Evolutionary conservation across 1,140 invertebrate genomes (phyloP).

Genomic region (Saccostrea cuccullata): DNA sequence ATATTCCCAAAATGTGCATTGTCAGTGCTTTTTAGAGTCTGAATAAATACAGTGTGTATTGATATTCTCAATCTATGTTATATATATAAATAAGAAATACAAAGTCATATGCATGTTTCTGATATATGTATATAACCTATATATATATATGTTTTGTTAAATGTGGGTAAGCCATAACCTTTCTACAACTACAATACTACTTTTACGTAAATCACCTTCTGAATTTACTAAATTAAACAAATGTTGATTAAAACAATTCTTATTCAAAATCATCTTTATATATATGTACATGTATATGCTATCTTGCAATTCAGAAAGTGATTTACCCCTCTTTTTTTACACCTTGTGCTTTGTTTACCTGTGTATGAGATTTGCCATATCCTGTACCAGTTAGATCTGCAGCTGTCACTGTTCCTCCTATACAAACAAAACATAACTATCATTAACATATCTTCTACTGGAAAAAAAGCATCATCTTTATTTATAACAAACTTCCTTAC

Average conservation of each 20-base stretch:
- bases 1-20: too few relatives aligned
- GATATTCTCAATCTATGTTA: too few relatives aligned
- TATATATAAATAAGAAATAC: too few relatives aligned
- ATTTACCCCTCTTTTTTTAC: not conserved
- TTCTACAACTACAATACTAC: not conserved
- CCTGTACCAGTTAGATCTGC: slow-evolving; percentile 76
- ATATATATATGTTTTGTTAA: not conserved
- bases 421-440: too few relatives aligned
- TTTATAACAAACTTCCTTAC: not conserved
- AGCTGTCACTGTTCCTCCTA: slow-evolving; percentile 52
- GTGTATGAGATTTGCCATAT: slow-evolving; percentile 86
- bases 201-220: not conserved
- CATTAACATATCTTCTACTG: not conserved
- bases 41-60: too few relatives aligned
- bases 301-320: not conserved
- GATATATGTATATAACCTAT: too few relatives aligned
- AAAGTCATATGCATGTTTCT: too few relatives aligned
- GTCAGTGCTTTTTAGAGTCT: too few relatives aligned
- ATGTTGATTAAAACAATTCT: not conserved
- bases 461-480: not conserved
- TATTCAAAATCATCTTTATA: not conserved
- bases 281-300: too few relatives aligned
- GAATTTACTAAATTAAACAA: not conserved
- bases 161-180: not conserved
- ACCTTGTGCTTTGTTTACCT: slow-evolving; percentile 79